phyloP scores from a whole-genome alignment of 2,113 vertebrate species.

The Nansenia antarctica region DNA sequence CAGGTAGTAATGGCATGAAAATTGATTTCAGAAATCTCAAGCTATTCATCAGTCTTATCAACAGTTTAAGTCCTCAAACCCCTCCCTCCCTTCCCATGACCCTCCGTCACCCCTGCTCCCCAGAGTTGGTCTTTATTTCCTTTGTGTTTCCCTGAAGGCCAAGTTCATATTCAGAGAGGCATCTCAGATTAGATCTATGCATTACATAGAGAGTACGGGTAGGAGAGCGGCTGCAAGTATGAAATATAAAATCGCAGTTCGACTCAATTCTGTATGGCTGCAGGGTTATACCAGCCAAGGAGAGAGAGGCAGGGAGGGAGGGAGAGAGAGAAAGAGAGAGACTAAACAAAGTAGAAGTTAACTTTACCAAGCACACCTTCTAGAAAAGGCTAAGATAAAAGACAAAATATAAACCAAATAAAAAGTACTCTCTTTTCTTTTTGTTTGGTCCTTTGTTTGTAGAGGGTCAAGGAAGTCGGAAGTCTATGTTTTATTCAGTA shows the following conservation, averaged over 20 bases:
- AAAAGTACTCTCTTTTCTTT: constrained; percentile 31
- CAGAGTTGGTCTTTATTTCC: constrained; percentile 4
- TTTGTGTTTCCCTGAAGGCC: constrained; percentile 35
- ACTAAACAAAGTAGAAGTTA: constrained; percentile 27
- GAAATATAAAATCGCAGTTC: constrained; percentile 34
- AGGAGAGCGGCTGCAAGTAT: constrained; percentile 46
- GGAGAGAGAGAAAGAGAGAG: constrained; percentile 8
- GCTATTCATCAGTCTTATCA: constrained; percentile 44
- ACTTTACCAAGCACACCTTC: constrained; percentile 24
- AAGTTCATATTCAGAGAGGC: constrained; percentile 58
- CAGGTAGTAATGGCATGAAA: constrained; percentile 51
- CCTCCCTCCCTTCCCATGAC: constrained; percentile 12
- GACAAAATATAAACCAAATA: no score
- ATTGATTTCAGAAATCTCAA: constrained; percentile 28
- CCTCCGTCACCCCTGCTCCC: not conserved
- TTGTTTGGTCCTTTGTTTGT: constrained; percentile 32
- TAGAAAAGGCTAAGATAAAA: constrained; percentile 21
- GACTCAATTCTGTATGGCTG: constrained; percentile 44
- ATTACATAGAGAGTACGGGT: constrained; percentile 41
- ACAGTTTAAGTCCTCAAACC: constrained; percentile 39
- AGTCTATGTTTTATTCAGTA: constrained; percentile 63
- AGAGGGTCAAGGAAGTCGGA: constrained; percentile 42
- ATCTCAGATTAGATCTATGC: constrained; percentile 54
- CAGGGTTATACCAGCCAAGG: constrained; percentile 35
- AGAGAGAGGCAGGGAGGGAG: constrained; percentile 4